Percentiles rank a stretch among this genome's conserved stretches.
These are phyloP conservation scores for Leptatherina wallacei DNA, from an alignment of 2,797 vertebrate genomes.

Conservation along the genomic window DNA sequence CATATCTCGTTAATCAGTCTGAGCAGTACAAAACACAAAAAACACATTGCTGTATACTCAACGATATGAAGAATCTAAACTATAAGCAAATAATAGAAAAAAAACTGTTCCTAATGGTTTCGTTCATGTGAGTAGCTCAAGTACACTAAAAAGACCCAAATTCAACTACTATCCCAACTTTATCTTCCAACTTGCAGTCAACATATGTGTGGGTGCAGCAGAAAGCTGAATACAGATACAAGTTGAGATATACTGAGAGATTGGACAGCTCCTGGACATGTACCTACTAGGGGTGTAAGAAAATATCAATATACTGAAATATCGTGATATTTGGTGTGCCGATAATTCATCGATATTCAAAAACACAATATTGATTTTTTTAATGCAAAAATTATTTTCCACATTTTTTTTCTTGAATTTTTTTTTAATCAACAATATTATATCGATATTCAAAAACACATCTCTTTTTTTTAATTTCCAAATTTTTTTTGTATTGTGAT, in stretches of 20 bases:
- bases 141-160: slow-evolving; percentile 33
- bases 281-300: not conserved
- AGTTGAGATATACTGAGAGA: slow-evolving; percentile 34
- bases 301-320: no score
- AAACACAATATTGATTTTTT: no score
- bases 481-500: no score
- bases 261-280: slow-evolving; percentile 14
- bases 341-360: no score
- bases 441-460: no score
- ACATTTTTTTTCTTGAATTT: no score
- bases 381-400: no score
- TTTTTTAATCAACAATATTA: no score
- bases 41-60: not conserved
- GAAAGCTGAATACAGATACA: not conserved
- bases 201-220: slow-evolving; percentile 41
- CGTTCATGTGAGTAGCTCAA: slow-evolving; percentile 53
- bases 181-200: slow-evolving; percentile 53
- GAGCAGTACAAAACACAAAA: slow-evolving; percentile 14
- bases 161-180: slow-evolving; percentile 30
- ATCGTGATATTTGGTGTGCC: no score
- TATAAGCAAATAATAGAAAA: slow-evolving; percentile 37
- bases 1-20: slow-evolving; percentile 48
- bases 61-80: slow-evolving; percentile 25
- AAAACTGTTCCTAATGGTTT: slow-evolving; percentile 40
- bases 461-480: no score